Evolutionary conservation across 2,797 vertebrate species (phyloP).

Genomic region (Hozukius guyotensis): DNA sequence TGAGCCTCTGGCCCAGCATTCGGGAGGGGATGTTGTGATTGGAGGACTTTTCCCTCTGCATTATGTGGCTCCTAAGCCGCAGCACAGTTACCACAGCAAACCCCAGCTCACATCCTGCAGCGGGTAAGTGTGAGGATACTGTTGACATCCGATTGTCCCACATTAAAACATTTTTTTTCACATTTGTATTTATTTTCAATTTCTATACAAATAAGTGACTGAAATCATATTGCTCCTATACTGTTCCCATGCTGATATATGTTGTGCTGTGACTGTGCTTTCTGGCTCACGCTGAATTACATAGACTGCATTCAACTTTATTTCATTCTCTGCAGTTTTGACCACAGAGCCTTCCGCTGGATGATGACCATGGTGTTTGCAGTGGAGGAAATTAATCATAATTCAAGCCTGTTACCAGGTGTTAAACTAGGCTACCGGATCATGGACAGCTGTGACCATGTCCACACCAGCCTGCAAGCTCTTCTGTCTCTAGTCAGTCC

Average conservation of each 20-base stretch:
- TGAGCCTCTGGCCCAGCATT: constrained; percentile 56
- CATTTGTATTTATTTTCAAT: neutral
- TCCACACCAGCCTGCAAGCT: constrained; percentile 76
- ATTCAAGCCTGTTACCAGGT: constrained; percentile 75
- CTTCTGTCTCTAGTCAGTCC: constrained; percentile 70
- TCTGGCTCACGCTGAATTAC: neutral
- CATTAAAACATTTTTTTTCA: neutral
- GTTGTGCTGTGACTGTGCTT: neutral
- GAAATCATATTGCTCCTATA: neutral
- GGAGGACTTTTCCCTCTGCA: constrained; percentile 83
- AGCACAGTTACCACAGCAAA: constrained; percentile 62
- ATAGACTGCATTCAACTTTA: neutral
- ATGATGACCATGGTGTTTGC: constrained; percentile 85
- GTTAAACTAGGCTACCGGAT: constrained; percentile 81
- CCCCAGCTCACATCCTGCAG: constrained; percentile 68
- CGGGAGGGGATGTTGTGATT: constrained; percentile 75
- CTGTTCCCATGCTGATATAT: neutral
- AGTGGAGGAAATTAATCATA: constrained; percentile 81
- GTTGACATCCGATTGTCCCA: neutral
- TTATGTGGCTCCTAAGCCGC: constrained; percentile 57
- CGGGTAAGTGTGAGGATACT: constrained; percentile 67
- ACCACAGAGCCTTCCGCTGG: constrained; percentile 82
- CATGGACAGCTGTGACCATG: constrained; percentile 80
- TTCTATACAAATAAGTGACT: neutral
- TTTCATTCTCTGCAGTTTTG: constrained; percentile 69